Conservation (phyloP, 2,888 invertebrate genomes). For the Pheosia tremula region DNA sequence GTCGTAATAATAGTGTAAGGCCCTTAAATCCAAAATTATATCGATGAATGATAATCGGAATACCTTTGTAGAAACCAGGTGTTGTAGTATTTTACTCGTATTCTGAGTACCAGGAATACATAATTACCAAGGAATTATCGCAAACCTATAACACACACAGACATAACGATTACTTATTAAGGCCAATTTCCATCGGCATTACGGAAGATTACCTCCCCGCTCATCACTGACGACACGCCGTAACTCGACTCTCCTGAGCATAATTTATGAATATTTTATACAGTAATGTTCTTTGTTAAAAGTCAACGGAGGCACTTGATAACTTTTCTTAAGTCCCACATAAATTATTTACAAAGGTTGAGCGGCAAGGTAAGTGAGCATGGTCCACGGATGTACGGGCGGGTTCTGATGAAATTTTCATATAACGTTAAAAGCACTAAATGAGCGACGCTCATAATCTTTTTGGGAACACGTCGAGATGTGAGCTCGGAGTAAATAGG, state of each 20-base stretch:
- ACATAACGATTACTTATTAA: neutral
- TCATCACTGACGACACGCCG: slow-evolving; percentile 32
- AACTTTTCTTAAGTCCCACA: slow-evolving; percentile 49
- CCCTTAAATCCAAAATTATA: too few species aligned
- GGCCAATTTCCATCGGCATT: slow-evolving; percentile 22
- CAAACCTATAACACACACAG: neutral
- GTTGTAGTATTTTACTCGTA: neutral
- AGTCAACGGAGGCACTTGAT: slow-evolving; percentile 42
- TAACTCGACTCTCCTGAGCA: slow-evolving; percentile 38
- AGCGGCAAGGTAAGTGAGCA: slow-evolving; percentile 36
- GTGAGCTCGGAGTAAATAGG: neutral
- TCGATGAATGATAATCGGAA: too few species aligned
- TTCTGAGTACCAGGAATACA: neutral
- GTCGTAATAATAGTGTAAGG: too few species aligned
- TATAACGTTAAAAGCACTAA: slow-evolving; percentile 21
- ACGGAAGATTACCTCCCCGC: slow-evolving; percentile 30
- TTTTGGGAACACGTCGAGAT: slow-evolving; percentile 3
- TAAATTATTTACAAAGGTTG: slow-evolving; percentile 46
- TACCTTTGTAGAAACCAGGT: too few species aligned
- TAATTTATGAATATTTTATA: slow-evolving; percentile 55
- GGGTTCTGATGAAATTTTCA: slow-evolving; percentile 34
- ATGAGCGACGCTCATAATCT: slow-evolving; percentile 14
- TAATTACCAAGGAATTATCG: neutral
- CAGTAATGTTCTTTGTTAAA: slow-evolving; percentile 47
- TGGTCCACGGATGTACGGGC: slow-evolving; percentile 15